These are phyloP conservation scores for Leptinotarsa undecemlineata DNA, from an alignment of 1,140 invertebrate species.

Conservation along the genomic window DNA sequence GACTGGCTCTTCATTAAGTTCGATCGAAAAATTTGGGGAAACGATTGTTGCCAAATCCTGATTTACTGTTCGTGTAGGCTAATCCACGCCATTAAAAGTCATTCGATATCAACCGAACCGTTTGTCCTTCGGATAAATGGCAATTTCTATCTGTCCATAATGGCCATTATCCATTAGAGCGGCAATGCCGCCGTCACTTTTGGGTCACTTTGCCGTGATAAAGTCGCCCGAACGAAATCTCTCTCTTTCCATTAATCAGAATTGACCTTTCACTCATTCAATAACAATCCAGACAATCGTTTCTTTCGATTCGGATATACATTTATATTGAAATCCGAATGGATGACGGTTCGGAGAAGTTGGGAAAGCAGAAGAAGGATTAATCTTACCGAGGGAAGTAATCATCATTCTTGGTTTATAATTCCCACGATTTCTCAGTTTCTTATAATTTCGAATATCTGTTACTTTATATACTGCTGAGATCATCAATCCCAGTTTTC, in stretches of 20 bases:
- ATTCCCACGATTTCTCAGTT: background rate
- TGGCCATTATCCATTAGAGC: background rate
- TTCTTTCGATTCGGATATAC: constrained; percentile 18
- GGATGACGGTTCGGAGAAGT: background rate
- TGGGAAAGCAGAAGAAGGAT: background rate
- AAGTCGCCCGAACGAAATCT: constrained; percentile 10
- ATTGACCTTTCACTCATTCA: constrained; percentile 20
- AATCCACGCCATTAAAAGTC: constrained; percentile 5
- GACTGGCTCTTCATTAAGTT: background rate
- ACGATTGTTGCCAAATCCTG: background rate
- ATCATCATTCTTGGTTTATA: constrained; percentile 8
- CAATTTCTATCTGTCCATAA: constrained; percentile 8
- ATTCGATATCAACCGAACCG: constrained; percentile 1
- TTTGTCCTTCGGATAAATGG: constrained; percentile 2
- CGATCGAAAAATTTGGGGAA: background rate
- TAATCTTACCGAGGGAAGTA: background rate
- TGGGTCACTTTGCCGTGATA: constrained; percentile 5
- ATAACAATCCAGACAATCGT: constrained; percentile 6
- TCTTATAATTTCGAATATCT: background rate
- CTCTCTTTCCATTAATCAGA: constrained; percentile 18
- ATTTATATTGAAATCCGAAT: constrained; percentile 20
- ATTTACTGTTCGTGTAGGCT: background rate
- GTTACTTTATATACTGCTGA: too few species aligned
- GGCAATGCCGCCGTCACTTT: background rate
- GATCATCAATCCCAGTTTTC: too few species aligned